A percentile compares a stretch with the other conserved stretches of the same genome.
These are phyloP conservation scores for Plotosus lineatus DNA, from an alignment of 2,113 vertebrate genomes.

Conservation along the genomic window DNA sequence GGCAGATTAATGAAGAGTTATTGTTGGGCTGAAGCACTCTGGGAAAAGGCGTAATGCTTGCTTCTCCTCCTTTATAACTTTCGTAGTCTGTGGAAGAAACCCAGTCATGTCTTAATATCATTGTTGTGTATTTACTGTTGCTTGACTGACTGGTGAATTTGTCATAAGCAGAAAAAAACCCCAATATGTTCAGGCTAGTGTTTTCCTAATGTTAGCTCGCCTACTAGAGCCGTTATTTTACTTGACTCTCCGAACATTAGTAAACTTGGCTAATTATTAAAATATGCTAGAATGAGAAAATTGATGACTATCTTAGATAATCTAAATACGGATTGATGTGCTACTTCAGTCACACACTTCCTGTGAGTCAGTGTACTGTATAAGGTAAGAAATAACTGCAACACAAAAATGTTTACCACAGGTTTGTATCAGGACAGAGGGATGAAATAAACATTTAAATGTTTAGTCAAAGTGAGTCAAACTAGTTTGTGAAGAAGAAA, in stretches of 20 bases:
- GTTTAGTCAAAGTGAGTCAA: neutral
- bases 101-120: neutral
- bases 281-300: neutral
- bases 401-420: neutral
- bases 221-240: neutral
- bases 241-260: neutral
- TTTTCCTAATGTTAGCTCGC: neutral
- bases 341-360: neutral
- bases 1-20: constrained; percentile 48
- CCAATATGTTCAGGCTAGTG: neutral
- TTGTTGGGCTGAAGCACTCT: constrained; percentile 37
- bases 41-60: constrained; percentile 43
- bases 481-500: neutral
- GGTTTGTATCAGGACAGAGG: neutral
- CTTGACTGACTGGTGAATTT: neutral
- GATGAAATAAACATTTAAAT: neutral
- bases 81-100: neutral
- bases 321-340: neutral
- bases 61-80: neutral
- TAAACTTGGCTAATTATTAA: neutral
- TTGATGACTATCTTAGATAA: neutral
- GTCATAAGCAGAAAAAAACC: neutral
- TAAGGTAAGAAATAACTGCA: neutral
- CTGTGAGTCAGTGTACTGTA: neutral
- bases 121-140: neutral